Base-by-base conservation (phyloP, 35 echinoderm and acorn worm genomes). In the Diadema setosum region DNA sequence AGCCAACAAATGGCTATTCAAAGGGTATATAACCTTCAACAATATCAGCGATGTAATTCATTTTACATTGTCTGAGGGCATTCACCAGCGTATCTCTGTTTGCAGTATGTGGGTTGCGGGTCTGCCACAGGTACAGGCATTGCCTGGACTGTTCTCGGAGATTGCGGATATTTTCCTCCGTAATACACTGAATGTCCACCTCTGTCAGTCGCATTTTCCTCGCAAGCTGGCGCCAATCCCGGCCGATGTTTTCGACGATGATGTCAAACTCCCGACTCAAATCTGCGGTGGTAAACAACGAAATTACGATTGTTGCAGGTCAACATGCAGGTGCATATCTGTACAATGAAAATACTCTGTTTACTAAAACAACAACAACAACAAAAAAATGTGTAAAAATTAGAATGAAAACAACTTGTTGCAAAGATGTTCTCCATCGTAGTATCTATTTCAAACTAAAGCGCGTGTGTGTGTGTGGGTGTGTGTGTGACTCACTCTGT, bases 211-310 rank as follows among this genome's bases (percentile, higher is more conserved):
- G 40, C 11, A 94, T 81, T 65, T 46, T 84, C 4, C 92, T 61
- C 20, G 92, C 92, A 2, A 90, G 70, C 57, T 83, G 69, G 11
- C 92, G 86, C 92, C 92, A 94, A 70, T 94, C 87, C 18, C 87
- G 45, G n/a, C 92, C 92, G 40, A 94, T 75, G 67, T 94, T 57
- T n/a, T 90, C 82, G 0, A 84, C 86, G 5, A 94, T 45, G 41
- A 89, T 36, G 2, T 94, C 92, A 82, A 94, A 94, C 15, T 65
- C 92, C 27, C 85, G 82, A 6, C 36, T 73, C 46, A 94, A 50
- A 82, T 94, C 92, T 94, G 61, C 29, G 37, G 65, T 42, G 11
- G n/a, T 36, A 39, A 64, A 59, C 35, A 21, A 58, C 18, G 31
- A 63, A 63, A 63, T 16, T 55, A 55, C 21, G 14, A 21, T 55